Evolutionary conservation across 2,797 vertebrate genomes (phyloP), one percentile per base, ranked within the genome.

Genomic region (Schizopygopsis malacanthus): DNA sequence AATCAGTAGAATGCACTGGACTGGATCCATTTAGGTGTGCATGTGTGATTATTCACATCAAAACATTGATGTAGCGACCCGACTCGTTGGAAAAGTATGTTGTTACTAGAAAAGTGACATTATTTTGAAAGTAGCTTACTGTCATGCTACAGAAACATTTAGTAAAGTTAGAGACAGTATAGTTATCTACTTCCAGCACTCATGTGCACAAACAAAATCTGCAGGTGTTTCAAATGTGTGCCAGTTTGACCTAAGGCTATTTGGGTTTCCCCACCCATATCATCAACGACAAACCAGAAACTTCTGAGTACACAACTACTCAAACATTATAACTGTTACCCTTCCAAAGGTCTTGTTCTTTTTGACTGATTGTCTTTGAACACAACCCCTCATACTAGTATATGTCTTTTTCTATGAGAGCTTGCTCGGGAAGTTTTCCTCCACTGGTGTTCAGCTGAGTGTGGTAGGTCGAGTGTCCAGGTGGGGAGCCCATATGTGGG

Each of bases 401-500:
- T 20, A 16, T 7, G 70, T 50, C 56, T 83, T 83, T 63, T 39
- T 72, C 41, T 65, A 39, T 9, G 43, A 75, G 63, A 22, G 47
- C 81, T 67, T 33, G 37, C 81, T 61, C 43, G n/a, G 73, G 81
- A 80, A 83, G 41, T 63, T 88, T 52, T 71, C 75, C 70, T 69
- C 65, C 63, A 28, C 61, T 54, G 76, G 76, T 71, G 72, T 61
- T 80, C 72, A 77, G 50, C 72, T 84, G 75, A 82, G 82, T 84
- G 80, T 82, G 79, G 87, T 82, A 83, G 84, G 79, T 56, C 65
- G 78, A 84, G 70, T 67, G 82, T 81, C 87, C 90, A 90, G 90
- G 87, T 91, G 90, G 89, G 83, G 75, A 82, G 83, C 85, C 84
- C 45, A 86, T 89, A 86, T 87, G 88, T 79, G 84, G 79, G 85